phyloP scores from a whole-genome alignment of 1,140 invertebrate genomes.

The Drepana arcuata region DNA sequence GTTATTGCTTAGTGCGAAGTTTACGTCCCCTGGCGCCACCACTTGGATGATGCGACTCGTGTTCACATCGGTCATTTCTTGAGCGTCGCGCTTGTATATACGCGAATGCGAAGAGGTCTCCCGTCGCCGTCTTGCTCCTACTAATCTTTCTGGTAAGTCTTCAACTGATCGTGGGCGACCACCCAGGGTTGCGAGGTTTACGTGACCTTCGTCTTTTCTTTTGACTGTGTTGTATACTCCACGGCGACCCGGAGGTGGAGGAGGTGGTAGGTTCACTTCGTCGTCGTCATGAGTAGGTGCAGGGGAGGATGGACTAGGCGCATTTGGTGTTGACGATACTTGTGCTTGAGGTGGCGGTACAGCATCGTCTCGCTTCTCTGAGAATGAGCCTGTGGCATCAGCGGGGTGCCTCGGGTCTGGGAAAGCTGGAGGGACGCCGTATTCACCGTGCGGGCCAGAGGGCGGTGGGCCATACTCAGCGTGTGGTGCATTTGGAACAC shows the following conservation, averaged over 20 bases:
- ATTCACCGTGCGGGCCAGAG: constrained; percentile 73
- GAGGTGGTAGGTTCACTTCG: constrained; percentile 82
- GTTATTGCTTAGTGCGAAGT: constrained; percentile 86
- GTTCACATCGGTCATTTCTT: constrained; percentile 95
- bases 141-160: constrained; percentile 79
- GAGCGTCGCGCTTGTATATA: constrained; percentile 88
- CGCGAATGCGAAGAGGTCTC: constrained; percentile 77
- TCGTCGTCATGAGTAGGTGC: constrained; percentile 68
- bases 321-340: constrained; percentile 77
- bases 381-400: constrained; percentile 84
- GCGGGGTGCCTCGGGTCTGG: constrained; percentile 88
- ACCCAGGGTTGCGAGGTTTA: constrained; percentile 85
- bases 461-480: constrained; percentile 81
- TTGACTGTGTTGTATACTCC: constrained; percentile 86
- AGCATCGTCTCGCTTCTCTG: constrained; percentile 84
- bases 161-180: constrained; percentile 87
- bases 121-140: constrained; percentile 78
- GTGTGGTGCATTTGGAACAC: constrained; percentile 74
- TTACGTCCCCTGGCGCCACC: constrained; percentile 93
- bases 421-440: constrained; percentile 83
- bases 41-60: constrained; percentile 93
- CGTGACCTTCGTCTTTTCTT: constrained; percentile 84
- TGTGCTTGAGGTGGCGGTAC: constrained; percentile 85
- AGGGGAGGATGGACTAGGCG: constrained; percentile 77
- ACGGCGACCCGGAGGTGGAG: constrained; percentile 83